Conservation (phyloP, 1,140 invertebrate genomes). For the Leptopilina clavipes region DNA sequence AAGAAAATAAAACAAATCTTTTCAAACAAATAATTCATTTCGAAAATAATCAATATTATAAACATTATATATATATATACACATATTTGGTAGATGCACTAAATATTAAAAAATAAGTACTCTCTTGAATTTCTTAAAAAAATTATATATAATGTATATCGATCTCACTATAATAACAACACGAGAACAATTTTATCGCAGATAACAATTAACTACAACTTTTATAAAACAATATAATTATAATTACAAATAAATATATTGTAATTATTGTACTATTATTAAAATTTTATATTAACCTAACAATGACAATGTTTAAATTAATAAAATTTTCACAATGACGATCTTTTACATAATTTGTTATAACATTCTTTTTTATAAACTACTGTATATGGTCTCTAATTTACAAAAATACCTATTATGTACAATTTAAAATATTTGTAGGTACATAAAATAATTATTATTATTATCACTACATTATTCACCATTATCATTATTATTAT, state of each 20-base stretch:
- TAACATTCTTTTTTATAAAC: too few relatives aligned
- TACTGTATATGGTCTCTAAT: not conserved
- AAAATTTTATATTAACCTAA: not conserved
- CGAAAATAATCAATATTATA: slow-evolving; percentile 20
- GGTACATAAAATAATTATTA: too few relatives aligned
- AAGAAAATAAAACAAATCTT: slow-evolving; percentile 72
- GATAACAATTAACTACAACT: not conserved
- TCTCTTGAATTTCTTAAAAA: not conserved
- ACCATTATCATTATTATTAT: too few relatives aligned
- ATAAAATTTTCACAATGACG: not conserved
- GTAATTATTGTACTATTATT: not conserved
- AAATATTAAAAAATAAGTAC: slow-evolving; percentile 22
- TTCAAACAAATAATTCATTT: slow-evolving; percentile 1
- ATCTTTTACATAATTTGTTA: too few relatives aligned
- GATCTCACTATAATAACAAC: not conserved
- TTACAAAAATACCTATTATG: not conserved
- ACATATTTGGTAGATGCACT: slow-evolving; percentile 26
- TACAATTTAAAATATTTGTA: not conserved
- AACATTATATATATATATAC: not conserved
- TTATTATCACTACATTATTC: too few relatives aligned
- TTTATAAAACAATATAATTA: not conserved
- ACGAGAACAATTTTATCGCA: not conserved
- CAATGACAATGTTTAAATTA: not conserved
- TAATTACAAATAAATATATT: slow-evolving; percentile 31
- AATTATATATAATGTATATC: not conserved